Evolutionary conservation across 2,113 vertebrate species (phyloP), one percentile per base, ranked within the genome.

Genomic region (Lota lota): DNA sequence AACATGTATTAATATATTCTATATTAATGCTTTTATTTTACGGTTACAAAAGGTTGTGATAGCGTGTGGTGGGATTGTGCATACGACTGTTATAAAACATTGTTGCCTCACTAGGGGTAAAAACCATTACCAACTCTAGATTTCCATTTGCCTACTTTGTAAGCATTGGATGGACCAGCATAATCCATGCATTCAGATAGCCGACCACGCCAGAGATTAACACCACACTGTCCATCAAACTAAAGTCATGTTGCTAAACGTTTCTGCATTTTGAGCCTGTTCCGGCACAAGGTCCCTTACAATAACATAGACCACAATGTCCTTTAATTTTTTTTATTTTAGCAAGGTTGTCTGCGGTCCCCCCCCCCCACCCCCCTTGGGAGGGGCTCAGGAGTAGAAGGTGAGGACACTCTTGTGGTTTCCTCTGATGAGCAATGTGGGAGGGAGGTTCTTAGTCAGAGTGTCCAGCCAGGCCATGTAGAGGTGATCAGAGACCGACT

Each of bases 341-440:
- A 33, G 59, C 4, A 47, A 64, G 12, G 15, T 56, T 11, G 19
- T 61, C 3, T 5, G 22, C 4, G 24, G 12, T 53, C 56, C 11
- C 16, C 19, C 19, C 11, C 28, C 7, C 54, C 59, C 14, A 18
- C 19, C 21, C 11, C n/a, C n/a, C n/a, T n/a, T n/a, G 28, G 7
- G 19, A 3, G 33, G 22, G 81, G 77, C 76, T 93, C 94, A 99
- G 16, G 97, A 99, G 85, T 99, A 99, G 91, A 98, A 98, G 17
- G 97, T 99, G 33, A 99, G 91, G 57, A 98, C 97, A 5, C 95
- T 99, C 93, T 97, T 96, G 89, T 99, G 97, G 88, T 99, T 99
- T 72, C 97, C 97, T 86, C 97, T 92, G 66, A 99, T 93, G 81
- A 99, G 92, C 80, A 99, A 73, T 53, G 93, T 86, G 22, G 97